phyloP scores from a whole-genome alignment of 1,140 invertebrate species.

The Monomorium pharaonis region DNA sequence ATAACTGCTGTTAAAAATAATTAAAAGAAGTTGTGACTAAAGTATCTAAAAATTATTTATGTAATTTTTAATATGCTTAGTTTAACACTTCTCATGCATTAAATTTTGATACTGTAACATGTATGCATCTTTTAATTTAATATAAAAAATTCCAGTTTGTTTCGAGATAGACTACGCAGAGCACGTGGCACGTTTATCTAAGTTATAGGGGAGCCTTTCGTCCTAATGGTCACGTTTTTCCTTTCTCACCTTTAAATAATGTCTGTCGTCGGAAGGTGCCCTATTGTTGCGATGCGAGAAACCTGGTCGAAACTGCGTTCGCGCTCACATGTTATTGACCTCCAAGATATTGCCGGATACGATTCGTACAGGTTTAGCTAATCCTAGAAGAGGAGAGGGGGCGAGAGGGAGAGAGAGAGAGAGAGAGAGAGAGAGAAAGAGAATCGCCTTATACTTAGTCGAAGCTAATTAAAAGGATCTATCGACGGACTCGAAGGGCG shows the following conservation, averaged over 20 bases:
- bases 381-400: slow-evolving; percentile 19
- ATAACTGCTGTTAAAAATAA: background rate
- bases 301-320: slow-evolving; percentile 57
- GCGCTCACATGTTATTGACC: slow-evolving; percentile 45
- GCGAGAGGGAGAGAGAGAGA: too few species aligned
- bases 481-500: slow-evolving; percentile 64
- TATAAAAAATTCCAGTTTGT: background rate
- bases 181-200: slow-evolving; percentile 8
- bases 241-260: slow-evolving; percentile 12
- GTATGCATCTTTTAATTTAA: background rate
- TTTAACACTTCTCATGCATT: background rate
- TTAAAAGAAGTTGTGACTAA: background rate
- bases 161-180: background rate
- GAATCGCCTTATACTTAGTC: slow-evolving; percentile 64
- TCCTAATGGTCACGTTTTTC: slow-evolving; percentile 25
- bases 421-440: too few species aligned
- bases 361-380: slow-evolving; percentile 49
- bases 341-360: slow-evolving; percentile 60
- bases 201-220: slow-evolving; percentile 17
- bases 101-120: background rate
- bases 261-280: slow-evolving; percentile 42
- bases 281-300: slow-evolving; percentile 23
- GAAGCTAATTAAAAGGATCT: slow-evolving; percentile 83
- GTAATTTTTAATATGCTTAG: background rate
- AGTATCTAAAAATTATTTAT: background rate